Evolutionary conservation across 2,797 vertebrate genomes (phyloP), one percentile per base, ranked within the genome.

Genomic region (Tolypeutes matacus): DNA sequence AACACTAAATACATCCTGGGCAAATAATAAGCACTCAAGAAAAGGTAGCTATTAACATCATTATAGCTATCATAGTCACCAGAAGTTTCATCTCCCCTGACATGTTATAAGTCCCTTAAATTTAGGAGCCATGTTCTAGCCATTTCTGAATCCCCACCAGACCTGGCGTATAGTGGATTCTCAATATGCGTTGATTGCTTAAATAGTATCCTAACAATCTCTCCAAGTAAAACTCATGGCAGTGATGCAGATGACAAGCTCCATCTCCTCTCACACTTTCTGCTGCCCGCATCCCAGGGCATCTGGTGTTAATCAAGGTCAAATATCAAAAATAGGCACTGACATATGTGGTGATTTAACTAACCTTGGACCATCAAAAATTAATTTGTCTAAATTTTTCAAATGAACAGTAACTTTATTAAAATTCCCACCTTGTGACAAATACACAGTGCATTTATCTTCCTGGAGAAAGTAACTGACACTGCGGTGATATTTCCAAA

Each of bases 351-450:
- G n/a, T 65, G 69, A 69, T 56, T 70, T 90, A 86, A 84, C 65
- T 77, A 93, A 82, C 36, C 78, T 46, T 31, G 34, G 89, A 73
- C 39, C 77, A 72, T 92, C 25, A 56, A 97, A 96, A 97, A 94
- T 80, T 58, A 94, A 93, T 62, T 95, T 2, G 0, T 81, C 82
- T 89, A 90, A 67, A 36, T 93, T 97, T 72, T 49, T 36, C 0
- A 0, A 93, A 91, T 91, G 58, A 93, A 92, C 20, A 97, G 23
- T 82, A 83, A 70, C 86, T 91, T 91, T 94, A 86, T 95, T 95
- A 88, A 94, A 95, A 98, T 96, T 56, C 13, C 53, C 65, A 91
- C 92, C 17, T 92, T 93, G 31, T 95, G 93, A 96, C 67, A 97
- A 97, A 96, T 36, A 13, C 12, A 31, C 65, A 46, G 76, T 75